Evolutionary conservation across 2,113 vertebrate species (phyloP), one percentile per base, ranked within the genome.

Genomic region (Scopus umbretta): DNA sequence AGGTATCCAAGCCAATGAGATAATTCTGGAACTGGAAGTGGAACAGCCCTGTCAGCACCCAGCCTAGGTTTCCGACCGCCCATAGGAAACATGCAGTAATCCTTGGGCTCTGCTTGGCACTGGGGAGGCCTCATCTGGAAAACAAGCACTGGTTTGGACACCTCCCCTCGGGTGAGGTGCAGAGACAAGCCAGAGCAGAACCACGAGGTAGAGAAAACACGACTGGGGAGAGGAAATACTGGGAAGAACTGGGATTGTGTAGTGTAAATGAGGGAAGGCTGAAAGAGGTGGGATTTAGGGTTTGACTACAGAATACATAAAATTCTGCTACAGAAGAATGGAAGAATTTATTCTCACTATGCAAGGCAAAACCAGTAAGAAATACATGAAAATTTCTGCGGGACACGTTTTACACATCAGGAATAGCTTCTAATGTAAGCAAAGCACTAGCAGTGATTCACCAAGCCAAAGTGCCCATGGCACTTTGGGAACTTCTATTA

Each of bases 121-220:
- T n/a, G n/a, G 22, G 12, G 80, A 70, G 12, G 17, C 5, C 29
- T 73, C 58, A 10, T 34, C 42, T 59, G 65, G n/a, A 79, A 91
- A 79, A 17, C 0, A 0, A 59, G 30, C 0, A 0, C 38, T 74
- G 19, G 5, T 63, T 34, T 88, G 70, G 38, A 32, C n/a, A 58
- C 2, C 16, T 78, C 32, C 25, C 13, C 50, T 59, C 61, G 79
- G 65, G 70, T 55, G 66, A 90, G 52, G 10, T 79, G 26, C 52
- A 91, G 47, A 71, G 50, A 67, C 65, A 78, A 87, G 42, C 8
- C 73, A 52, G 43, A 81, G 27, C 18, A 76, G 40, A 88, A 58
- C 34, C 58, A 20, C 0, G 0, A 63, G 13, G 8, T 71, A 43
- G 21, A 81, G 50, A 74, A 66, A 89, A 16, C 9, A 14, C 0